Base-by-base conservation (phyloP, 2,797 vertebrate genomes). In the Eupleurogrammus muticus region DNA sequence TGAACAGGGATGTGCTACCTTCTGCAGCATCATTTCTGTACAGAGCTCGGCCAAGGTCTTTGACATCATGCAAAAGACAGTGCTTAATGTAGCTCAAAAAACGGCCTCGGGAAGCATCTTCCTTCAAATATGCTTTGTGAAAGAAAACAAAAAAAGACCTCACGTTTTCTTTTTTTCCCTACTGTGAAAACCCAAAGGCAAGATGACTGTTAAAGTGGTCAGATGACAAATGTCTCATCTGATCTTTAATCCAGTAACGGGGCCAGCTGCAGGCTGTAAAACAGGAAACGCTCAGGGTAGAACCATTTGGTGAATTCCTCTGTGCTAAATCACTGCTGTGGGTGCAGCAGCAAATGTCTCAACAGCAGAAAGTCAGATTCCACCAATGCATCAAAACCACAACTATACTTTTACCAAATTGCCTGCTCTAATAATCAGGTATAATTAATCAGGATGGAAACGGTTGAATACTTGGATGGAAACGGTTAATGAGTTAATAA, bases 181-280 rank as follows among this genome's bases (percentile, higher is more conserved):
- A 88, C 77, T 67, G 63, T 77, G 49, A 82, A 84, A 89, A 89
- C 84, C 92, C 87, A 83, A 83, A 85, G 89, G 92, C 90, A 75
- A 83, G 73, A 91, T 89, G 90, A 93, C 84, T 86, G 80, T 88
- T 90, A 85, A 90, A 91, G 85, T 90, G 92, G 92, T 92, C 92
- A 88, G 90, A 93, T 91, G 90, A 93, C 90, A 92, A 92, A 92
- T 86, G 90, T 93, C 88, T 92, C 86, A 90, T 92, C 87, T 90
- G 85, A 92, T 92, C 86, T 88, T 86, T 86, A 90, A 91, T 86
- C 75, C 85, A 67, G 81, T 52, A 28, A 46, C 73, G 75, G 63
- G 83, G 73, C 76, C 56, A 32, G 87, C 91, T 89, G 61, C 75
- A 61, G 85, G 89, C 87, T 44, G 79, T 86, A 70, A 75, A 88